Evolutionary conservation across 1,140 invertebrate species (phyloP).

Genomic region (Microplitis mediator): DNA sequence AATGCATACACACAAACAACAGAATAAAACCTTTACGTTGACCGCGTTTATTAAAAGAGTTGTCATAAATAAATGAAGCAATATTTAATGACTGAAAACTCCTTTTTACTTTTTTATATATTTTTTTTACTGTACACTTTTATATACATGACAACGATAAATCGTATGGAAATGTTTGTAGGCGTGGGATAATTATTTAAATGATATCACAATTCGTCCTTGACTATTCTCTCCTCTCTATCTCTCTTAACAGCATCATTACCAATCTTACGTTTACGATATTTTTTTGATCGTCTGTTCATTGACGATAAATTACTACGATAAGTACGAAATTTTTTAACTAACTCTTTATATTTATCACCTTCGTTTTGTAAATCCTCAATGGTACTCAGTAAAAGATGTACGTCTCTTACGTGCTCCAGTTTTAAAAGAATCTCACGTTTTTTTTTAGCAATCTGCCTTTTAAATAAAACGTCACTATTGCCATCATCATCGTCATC

Average conservation of each 20-base stretch:
- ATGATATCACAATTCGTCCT: conserved; percentile 50
- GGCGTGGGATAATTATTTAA: background rate
- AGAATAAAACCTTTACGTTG: too few species aligned
- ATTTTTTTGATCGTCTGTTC: conserved; percentile 19
- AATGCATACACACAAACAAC: background rate
- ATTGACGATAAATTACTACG: conserved; percentile 33
- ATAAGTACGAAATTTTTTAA: conserved; percentile 42
- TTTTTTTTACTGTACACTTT: too few species aligned
- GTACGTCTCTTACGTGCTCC: conserved; percentile 52
- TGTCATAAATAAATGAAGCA: too few species aligned
- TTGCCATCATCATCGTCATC: background rate
- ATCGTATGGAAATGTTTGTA: background rate
- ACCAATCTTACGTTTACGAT: background rate
- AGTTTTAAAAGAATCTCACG: conserved; percentile 49
- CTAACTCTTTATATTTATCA: conserved; percentile 41
- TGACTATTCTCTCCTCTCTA: conserved; percentile 21
- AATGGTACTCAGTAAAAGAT: conserved; percentile 50
- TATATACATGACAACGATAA: background rate
- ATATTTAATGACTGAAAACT: too few species aligned
- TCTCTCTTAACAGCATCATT: conserved; percentile 4
- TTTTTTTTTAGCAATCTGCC: conserved; percentile 27
- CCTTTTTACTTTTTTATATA: too few species aligned
- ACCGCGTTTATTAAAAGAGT: too few species aligned
- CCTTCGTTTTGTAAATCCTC: conserved; percentile 42
- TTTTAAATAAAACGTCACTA: too few species aligned